Conservation (phyloP, 2,888 invertebrate genomes). For the Meandrusa payeni region DNA sequence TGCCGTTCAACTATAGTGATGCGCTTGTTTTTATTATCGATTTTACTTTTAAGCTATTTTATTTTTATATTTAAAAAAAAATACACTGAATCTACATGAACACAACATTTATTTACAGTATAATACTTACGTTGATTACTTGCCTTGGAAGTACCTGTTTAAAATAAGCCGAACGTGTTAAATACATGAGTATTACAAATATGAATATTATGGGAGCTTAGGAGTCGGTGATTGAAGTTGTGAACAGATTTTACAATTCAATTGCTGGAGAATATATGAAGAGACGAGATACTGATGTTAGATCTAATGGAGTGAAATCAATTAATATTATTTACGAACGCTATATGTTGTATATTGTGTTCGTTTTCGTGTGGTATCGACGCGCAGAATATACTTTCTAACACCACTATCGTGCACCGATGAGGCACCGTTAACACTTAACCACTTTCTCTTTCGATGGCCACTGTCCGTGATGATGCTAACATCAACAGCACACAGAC, state of each 20-base stretch:
- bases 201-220: no score
- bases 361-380: no score
- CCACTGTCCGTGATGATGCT: conserved; percentile 40
- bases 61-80: no score
- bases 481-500: conserved; percentile 43
- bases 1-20: conserved; percentile 30
- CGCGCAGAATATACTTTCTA: conserved; percentile 29
- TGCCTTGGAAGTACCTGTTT: conserved; percentile 19
- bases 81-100: not conserved
- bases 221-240: no score
- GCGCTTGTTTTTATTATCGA: conserved; percentile 20
- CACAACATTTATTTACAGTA: conserved; percentile 12
- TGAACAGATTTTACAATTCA: no score
- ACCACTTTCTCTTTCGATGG: conserved; percentile 76
- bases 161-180: conserved; percentile 15
- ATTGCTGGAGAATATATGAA: no score
- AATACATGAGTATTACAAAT: no score
- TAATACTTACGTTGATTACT: conserved; percentile 11
- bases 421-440: conserved; percentile 56
- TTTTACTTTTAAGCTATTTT: no score
- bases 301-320: no score
- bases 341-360: no score
- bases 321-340: no score
- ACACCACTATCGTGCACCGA: conserved; percentile 44
- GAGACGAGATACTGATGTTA: no score